Evolutionary conservation across 92 coral and sea anemone species (phyloP), one percentile per base, ranked within the genome.

Genomic region (Parazoanthus darwini): DNA sequence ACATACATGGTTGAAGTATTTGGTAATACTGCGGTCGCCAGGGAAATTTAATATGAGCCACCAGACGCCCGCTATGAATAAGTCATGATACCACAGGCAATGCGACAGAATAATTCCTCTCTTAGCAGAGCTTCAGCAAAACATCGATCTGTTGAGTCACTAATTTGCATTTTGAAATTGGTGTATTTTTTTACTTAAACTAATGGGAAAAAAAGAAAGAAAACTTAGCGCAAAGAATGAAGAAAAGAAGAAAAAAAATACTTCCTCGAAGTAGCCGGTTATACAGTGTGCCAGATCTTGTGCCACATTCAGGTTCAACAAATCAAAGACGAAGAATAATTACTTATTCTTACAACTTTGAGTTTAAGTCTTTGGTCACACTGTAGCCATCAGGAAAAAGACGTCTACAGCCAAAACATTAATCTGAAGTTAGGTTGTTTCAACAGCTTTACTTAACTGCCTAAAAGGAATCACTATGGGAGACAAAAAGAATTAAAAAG

Each of bases 1-100:
- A 39, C 87, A 79, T 70, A 71, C 87, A 71, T 84, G 87, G 87
- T 71, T 84, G 87, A 84, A 73, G 78, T 84, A 84, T 84, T 84
- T 84, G 87, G 87, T 84, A 84, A 84, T 84, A 44, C 3, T 44
- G 65, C 38, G 79, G 36, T 71, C 78, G 67, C 65, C 51, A 63
- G 42, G 56, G 20, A 13, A 51, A 29, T 38, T 48, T 58, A 37
- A 84, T 51, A 8, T 0, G 26, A 26, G 48, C 78, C 77, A 84
- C 87, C 87, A 46, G 87, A 74, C 50, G 75, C 46, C 43, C 33
- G n/a, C 66, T 14, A 84, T 84, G 25, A 84, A 84, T 84, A 42
- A 84, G 87, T 84, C 78, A 84, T 84, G 58, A 84, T 36, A 46
- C 79, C 43, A 84, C 87, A 73, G 79, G 63, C 44, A 84, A 84